phyloP scores from a whole-genome alignment of 2,797 vertebrate species.

The Coregonus sp. region DNA sequence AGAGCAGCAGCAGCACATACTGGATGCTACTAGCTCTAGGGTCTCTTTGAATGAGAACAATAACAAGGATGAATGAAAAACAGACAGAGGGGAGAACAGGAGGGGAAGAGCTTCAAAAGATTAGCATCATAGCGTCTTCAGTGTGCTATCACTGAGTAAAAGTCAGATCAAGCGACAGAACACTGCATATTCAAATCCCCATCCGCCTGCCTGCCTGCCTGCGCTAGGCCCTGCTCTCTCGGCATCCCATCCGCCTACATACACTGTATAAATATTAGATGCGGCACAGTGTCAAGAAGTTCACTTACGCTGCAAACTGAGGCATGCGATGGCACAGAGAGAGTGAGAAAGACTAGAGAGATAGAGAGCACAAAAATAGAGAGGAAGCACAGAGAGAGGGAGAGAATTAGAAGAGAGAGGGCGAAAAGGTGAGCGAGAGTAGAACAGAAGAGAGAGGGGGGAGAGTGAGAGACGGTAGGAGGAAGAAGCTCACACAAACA shows the following conservation, averaged over 20 bases:
- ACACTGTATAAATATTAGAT: slow-evolving; percentile 54
- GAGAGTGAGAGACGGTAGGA: background rate
- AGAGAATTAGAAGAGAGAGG: no score
- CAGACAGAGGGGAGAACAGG: background rate
- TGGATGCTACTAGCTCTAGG: slow-evolving; percentile 43
- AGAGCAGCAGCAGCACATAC: slow-evolving; percentile 27
- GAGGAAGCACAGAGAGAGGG: no score
- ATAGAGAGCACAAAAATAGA: no score
- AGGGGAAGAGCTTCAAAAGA: slow-evolving; percentile 10
- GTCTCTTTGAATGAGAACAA: slow-evolving; percentile 49
- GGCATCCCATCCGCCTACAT: slow-evolving; percentile 38
- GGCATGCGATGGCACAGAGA: no score
- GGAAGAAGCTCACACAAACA: background rate
- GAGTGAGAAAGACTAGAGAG: no score
- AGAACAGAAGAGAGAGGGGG: no score
- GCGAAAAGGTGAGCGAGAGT: no score
- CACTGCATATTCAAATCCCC: slow-evolving; percentile 36
- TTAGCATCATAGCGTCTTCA: slow-evolving; percentile 40
- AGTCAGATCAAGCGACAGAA: slow-evolving; percentile 43
- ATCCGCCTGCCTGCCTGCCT: slow-evolving; percentile 12
- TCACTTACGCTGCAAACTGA: slow-evolving; percentile 27
- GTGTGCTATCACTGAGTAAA: slow-evolving; percentile 25
- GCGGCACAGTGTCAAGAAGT: slow-evolving; percentile 30
- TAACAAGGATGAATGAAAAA: slow-evolving; percentile 44
- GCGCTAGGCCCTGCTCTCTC: slow-evolving; percentile 20